A percentile compares a stretch with the other conserved stretches of the same genome.
Conservation (phyloP, 2,888 invertebrate genomes). For the Osedax fenrisi region DNA sequence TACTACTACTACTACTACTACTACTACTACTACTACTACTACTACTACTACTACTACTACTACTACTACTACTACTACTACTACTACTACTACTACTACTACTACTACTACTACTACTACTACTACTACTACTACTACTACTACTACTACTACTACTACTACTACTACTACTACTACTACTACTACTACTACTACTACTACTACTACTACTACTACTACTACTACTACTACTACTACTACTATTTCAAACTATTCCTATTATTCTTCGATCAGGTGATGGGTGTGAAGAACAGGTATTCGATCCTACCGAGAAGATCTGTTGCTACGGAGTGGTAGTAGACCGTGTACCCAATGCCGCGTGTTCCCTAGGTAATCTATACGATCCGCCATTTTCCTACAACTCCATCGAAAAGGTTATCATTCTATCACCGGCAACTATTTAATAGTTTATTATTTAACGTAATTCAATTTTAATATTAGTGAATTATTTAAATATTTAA, state of each 20-base stretch:
- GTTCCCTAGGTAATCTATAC: not conserved
- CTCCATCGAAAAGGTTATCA: not conserved
- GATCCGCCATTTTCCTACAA: not conserved
- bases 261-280: too few species aligned
- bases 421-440: too few species aligned
- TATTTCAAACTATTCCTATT: too few species aligned
- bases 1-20: slow-evolving; percentile 34
- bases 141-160: slow-evolving; percentile 34
- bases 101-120: slow-evolving; percentile 31
- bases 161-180: slow-evolving; percentile 34
- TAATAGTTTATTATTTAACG: too few species aligned
- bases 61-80: slow-evolving; percentile 28
- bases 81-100: slow-evolving; percentile 15
- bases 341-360: not conserved
- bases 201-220: slow-evolving; percentile 35
- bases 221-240: slow-evolving; percentile 27
- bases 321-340: not conserved
- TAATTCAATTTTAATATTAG: too few species aligned
- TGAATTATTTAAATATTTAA: too few species aligned
- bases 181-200: slow-evolving; percentile 34
- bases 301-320: not conserved
- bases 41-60: slow-evolving; percentile 33
- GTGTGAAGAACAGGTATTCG: too few species aligned
- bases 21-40: slow-evolving; percentile 34
- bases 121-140: slow-evolving; percentile 34